These are phyloP conservation scores for Drosophila nigromelanica DNA, from an alignment of 1,140 invertebrate species.

Conservation along the genomic window DNA sequence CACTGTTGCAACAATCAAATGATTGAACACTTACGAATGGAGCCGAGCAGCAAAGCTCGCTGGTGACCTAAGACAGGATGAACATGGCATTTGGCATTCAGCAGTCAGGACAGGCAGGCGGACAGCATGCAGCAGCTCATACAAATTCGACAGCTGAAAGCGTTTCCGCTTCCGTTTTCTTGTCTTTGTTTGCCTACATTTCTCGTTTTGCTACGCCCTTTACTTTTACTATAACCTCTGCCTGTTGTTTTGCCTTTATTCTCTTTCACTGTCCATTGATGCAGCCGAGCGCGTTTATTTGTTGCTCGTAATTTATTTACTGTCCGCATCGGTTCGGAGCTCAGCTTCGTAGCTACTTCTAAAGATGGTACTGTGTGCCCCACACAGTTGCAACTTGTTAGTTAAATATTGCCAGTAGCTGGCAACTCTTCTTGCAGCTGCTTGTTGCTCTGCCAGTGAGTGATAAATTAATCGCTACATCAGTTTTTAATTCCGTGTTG, in stretches of 20 bases:
- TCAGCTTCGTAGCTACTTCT: conserved; percentile 36
- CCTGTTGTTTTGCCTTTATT: background rate
- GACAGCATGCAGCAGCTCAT: conserved; percentile 52
- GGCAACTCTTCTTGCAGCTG: conserved; percentile 47
- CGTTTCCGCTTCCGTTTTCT: conserved; percentile 80
- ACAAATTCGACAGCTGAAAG: conserved; percentile 81
- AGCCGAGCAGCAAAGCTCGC: conserved; percentile 38
- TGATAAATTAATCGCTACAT: conserved; percentile 84
- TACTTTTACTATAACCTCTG: conserved; percentile 25
- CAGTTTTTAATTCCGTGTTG: conserved; percentile 84
- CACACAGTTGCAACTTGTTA: conserved; percentile 66
- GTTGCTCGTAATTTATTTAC: conserved; percentile 83
- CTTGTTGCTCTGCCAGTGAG: conserved; percentile 54
- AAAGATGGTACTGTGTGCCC: conserved; percentile 15
- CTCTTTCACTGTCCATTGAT: conserved; percentile 24
- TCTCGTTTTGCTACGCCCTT: conserved; percentile 41
- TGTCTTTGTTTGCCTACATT: conserved; percentile 77
- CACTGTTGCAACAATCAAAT: conserved; percentile 76
- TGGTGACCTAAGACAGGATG: conserved; percentile 35
- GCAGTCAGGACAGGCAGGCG: background rate
- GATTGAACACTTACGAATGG: conserved; percentile 71
- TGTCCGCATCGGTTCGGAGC: conserved; percentile 61
- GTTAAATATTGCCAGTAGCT: conserved; percentile 74
- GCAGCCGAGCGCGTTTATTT: conserved; percentile 80
- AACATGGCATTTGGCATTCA: conserved; percentile 29